Evolutionary conservation across 2,888 invertebrate species (phyloP).

Genomic region (Gasteruption jaculator): DNA sequence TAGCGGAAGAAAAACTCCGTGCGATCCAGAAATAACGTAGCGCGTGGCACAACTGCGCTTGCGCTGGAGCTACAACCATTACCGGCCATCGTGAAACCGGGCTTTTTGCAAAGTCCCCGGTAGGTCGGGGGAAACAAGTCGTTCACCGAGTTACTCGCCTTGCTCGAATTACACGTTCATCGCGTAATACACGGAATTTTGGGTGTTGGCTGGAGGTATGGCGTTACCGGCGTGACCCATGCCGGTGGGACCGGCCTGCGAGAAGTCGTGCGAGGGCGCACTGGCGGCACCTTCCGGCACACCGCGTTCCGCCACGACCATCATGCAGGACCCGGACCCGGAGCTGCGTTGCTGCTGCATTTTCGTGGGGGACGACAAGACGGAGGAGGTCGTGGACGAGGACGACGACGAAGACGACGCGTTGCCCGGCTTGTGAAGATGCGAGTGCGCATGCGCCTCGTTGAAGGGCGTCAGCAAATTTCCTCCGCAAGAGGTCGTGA

Average conservation of each 20-base stretch:
- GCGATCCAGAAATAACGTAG: too few relatives aligned
- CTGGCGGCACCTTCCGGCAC: conserved; percentile 74
- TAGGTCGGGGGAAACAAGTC: too few relatives aligned
- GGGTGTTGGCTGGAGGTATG: conserved; percentile 40
- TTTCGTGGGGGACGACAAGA: conserved; percentile 45
- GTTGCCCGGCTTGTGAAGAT: too few relatives aligned
- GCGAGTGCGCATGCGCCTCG: too few relatives aligned
- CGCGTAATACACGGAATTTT: conserved; percentile 66
- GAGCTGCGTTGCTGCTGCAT: conserved; percentile 28
- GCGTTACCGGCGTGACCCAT: conserved; percentile 46
- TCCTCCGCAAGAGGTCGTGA: too few relatives aligned
- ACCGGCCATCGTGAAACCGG: too few relatives aligned
- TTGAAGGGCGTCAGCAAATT: conserved; percentile 6
- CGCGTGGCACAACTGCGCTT: too few relatives aligned
- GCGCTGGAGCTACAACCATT: too few relatives aligned
- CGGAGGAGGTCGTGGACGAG: conserved; percentile 32
- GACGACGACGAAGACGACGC: conserved; percentile 21
- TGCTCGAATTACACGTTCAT: conserved; percentile 89
- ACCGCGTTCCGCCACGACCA: conserved; percentile 57
- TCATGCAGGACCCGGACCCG: conserved; percentile 22
- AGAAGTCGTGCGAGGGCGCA: conserved; percentile 62
- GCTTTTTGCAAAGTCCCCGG: too few relatives aligned
- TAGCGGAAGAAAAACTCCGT: too few relatives aligned
- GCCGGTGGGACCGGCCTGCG: conserved; percentile 35
- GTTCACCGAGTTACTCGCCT: too few relatives aligned